Conservation (phyloP, 2,888 invertebrate species). For the Folsomia candida region DNA sequence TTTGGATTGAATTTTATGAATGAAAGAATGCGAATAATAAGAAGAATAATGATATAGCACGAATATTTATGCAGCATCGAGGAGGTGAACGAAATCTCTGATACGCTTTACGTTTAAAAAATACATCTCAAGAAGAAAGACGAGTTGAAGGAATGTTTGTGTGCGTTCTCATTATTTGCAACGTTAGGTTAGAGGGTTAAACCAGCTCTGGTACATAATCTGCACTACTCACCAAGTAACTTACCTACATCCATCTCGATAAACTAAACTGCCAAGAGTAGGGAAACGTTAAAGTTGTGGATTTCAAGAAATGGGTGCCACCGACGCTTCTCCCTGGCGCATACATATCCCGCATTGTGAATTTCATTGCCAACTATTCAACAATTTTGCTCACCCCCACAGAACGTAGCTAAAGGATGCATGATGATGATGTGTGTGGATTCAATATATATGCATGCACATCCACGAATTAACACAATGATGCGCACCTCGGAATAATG, state of each 20-base stretch:
- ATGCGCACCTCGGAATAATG: neutral
- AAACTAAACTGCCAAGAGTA: neutral
- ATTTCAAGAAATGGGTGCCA: neutral
- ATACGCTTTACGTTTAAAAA: no score
- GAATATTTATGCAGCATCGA: no score
- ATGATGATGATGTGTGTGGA: no score
- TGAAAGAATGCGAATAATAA: no score
- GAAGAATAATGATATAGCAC: no score
- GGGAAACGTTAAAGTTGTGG: neutral
- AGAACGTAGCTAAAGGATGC: neutral
- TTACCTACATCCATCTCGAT: neutral
- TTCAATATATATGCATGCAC: no score
- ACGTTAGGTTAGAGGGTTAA: neutral
- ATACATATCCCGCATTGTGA: constrained; percentile 1
- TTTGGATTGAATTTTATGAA: no score
- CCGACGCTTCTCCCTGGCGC: neutral
- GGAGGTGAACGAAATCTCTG: no score
- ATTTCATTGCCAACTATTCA: neutral
- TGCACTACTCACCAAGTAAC: neutral
- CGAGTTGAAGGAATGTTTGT: no score
- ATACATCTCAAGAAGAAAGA: no score
- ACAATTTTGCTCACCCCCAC: neutral
- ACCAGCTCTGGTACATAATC: neutral
- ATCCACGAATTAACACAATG: no score
- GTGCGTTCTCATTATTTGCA: neutral